These are phyloP conservation scores for Himalopsyche japonica DNA, from an alignment of 2,888 invertebrate species.

Conservation along the genomic window DNA sequence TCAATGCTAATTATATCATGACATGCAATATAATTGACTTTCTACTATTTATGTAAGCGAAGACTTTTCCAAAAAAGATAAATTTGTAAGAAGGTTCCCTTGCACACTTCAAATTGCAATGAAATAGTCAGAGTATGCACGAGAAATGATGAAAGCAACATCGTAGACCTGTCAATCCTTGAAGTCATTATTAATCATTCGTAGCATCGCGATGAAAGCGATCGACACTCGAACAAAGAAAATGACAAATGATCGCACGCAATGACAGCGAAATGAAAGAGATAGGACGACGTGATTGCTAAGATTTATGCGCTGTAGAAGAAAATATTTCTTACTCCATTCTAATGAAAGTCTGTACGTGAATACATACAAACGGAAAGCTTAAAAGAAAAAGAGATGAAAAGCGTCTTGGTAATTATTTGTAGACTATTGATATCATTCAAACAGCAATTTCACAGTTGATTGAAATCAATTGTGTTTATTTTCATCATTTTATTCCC, in stretches of 20 bases:
- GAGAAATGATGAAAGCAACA: constrained; percentile 7
- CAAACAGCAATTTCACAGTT: too few relatives aligned
- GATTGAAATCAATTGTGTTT: too few relatives aligned
- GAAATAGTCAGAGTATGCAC: background rate
- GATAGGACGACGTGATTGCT: background rate
- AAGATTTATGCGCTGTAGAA: background rate
- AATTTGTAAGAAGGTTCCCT: background rate
- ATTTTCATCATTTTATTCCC: too few relatives aligned
- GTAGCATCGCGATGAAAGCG: constrained; percentile 7
- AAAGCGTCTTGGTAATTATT: too few relatives aligned
- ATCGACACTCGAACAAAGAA: constrained; percentile 6
- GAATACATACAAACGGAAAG: too few relatives aligned
- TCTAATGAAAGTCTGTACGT: too few relatives aligned
- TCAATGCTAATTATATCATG: too few relatives aligned
- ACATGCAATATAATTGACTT: too few relatives aligned
- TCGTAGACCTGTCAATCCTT: background rate
- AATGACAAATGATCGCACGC: background rate
- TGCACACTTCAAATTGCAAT: background rate
- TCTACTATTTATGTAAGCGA: too few relatives aligned
- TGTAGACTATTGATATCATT: too few relatives aligned
- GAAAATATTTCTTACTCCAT: background rate
- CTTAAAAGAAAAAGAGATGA: too few relatives aligned
- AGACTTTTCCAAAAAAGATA: too few relatives aligned
- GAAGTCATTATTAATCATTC: constrained; percentile 16
- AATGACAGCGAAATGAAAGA: background rate